Evolutionary conservation across 2,888 invertebrate species (phyloP), one percentile per base, ranked within the genome.

Genomic region (Morpho achilles): DNA sequence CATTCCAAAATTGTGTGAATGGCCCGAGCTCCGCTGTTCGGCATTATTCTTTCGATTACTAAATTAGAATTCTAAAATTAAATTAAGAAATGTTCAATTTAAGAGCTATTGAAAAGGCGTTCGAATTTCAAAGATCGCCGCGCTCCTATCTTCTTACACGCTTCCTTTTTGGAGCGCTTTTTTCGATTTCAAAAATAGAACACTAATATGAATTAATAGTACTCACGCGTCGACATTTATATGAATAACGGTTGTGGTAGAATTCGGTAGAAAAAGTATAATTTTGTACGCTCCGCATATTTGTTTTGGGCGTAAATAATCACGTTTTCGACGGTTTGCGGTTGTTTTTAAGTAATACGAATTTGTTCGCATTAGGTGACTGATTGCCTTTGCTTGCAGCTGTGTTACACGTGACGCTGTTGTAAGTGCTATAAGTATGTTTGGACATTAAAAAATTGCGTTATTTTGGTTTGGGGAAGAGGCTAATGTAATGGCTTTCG

Each of bases 221-320:
- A 61, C 68, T 64, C 72, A 66, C 69, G 74, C 72, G 70, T 68
- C 71, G 71, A 68, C 70, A 68, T 71, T 74, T 63, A 68, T 67
- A 68, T 69, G 68, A 68, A 55, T 67, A 65, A 68, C 67, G 58
- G 66, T 66, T 68, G 57, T 48, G 63, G 63, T 60, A 48, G 52
- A 78, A 78, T 64, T 66, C 61, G 59, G 59, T 58, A 60, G 65
- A 78, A 78, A 76, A 72, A 74, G 53, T 66, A 16, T 74, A 74
- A 77, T 81, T 84, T 73, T 68, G 65, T 72, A 79, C 76, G 80
- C 77, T 76, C 74, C 75, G 76, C 70, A 81, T 83, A 84, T 84
- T 87, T 84, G 80, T 84, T 84, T 82, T 72, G 75, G 80, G 79
- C 87, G 85, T 90, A 88, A 89, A 89, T 82, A 89, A 90, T 90